Percentiles rank a stretch among this genome's conserved stretches.
These are phyloP conservation scores for Pelecanoides urinatrix DNA, from an alignment of 2,113 vertebrate genomes.

Conservation along the genomic window DNA sequence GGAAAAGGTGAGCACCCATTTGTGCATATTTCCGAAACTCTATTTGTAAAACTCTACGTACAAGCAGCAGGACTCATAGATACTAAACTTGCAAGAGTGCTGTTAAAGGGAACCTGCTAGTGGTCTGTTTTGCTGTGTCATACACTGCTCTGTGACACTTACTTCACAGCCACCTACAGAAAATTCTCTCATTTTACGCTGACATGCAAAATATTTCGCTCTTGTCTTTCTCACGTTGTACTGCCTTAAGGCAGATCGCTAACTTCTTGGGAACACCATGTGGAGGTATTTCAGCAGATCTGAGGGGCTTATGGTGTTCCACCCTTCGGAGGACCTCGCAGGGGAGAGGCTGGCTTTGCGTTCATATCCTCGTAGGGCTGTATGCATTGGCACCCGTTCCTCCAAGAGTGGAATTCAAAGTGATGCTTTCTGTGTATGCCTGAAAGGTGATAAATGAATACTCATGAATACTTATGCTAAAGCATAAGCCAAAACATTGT, in stretches of 20 bases:
- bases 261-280: background rate
- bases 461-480: background rate
- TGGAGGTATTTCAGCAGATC: background rate
- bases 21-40: background rate
- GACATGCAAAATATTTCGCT: background rate
- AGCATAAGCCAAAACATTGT: background rate
- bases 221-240: background rate
- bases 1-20: conserved; percentile 77
- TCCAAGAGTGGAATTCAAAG: background rate
- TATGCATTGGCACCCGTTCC: accelerated
- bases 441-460: background rate
- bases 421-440: background rate
- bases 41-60: background rate
- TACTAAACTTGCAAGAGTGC: background rate
- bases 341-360: background rate
- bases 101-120: background rate
- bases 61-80: background rate
- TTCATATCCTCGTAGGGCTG: accelerated
- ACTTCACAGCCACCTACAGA: conserved; percentile 11
- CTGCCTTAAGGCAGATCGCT: background rate
- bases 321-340: background rate
- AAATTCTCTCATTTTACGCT: background rate
- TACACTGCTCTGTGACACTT: background rate
- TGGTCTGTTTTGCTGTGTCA: background rate
- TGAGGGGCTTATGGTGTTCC: background rate